Conservation (phyloP, 2,113 vertebrate species). For the Pituophis catenifer region DNA sequence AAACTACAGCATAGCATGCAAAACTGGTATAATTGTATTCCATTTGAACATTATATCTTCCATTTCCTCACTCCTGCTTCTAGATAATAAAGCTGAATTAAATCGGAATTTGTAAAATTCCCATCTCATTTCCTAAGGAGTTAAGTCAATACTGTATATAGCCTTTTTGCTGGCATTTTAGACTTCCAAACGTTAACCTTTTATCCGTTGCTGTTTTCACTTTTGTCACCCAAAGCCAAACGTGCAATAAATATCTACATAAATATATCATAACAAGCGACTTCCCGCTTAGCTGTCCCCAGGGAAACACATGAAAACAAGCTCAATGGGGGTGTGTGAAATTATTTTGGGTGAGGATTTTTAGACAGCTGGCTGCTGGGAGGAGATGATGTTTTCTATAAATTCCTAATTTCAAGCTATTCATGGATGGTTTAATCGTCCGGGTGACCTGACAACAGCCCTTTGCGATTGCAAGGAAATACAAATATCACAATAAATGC, state of each 20-base stretch:
- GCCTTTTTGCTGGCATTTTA: conserved; percentile 20
- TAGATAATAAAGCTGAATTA: neutral
- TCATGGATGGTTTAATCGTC: neutral
- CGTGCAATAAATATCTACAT: conserved; percentile 50
- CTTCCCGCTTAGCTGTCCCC: conserved; percentile 44
- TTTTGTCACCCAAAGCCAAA: conserved; percentile 28
- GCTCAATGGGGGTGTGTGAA: neutral
- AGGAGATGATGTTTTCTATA: neutral
- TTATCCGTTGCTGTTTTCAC: neutral
- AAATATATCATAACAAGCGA: conserved; percentile 31
- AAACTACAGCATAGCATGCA: too few species aligned
- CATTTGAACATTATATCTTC: neutral
- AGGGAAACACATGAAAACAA: neutral
- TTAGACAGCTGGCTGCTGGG: neutral
- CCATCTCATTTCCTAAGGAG: too few species aligned
- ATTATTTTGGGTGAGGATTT: neutral
- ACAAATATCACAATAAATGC: neutral
- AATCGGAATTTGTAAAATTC: neutral
- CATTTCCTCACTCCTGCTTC: neutral
- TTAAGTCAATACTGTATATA: neutral
- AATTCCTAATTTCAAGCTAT: neutral
- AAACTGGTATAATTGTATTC: neutral
- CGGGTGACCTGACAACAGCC: neutral
- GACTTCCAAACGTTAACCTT: neutral
- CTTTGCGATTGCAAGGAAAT: neutral